phyloP scores from a whole-genome alignment of 2,113 vertebrate species.

The Chamaetylas fuelleborni region DNA sequence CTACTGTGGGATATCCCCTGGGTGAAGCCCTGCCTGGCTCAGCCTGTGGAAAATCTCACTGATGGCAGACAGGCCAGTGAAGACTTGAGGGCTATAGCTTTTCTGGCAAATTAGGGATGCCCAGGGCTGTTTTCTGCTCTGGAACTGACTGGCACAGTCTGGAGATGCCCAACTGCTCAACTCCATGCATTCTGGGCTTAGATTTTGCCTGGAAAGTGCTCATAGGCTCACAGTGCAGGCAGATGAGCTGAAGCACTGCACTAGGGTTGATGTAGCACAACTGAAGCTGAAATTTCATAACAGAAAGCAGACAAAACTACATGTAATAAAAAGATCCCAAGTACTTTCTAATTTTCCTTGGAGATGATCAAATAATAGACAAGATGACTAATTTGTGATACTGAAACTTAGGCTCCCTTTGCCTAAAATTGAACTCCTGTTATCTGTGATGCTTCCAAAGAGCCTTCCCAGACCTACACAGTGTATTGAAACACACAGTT shows the following conservation, averaged over 20 bases:
- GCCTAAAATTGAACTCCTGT: background rate
- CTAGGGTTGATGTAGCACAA: fast-evolving
- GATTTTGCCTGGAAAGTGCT: background rate
- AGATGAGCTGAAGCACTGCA: background rate
- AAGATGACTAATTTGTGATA: background rate
- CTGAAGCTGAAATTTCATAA: background rate
- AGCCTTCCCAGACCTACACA: background rate
- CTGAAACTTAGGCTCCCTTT: background rate
- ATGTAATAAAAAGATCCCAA: background rate
- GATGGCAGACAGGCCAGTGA: background rate
- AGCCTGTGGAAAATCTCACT: background rate
- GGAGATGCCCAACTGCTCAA: background rate
- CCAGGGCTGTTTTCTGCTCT: background rate
- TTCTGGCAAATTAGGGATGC: background rate
- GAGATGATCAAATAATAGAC: background rate
- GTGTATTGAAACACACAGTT: background rate
- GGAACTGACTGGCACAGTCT: background rate
- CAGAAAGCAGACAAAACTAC: background rate
- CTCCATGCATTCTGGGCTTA: background rate
- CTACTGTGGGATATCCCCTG: background rate
- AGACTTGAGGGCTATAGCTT: fast-evolving
- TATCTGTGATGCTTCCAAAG: background rate
- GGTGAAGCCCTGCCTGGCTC: background rate
- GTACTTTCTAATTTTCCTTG: background rate
- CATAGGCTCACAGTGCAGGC: fast-evolving